A percentile compares a stretch with the other conserved stretches of the same genome.
Evolutionary conservation across 2,797 vertebrate species (phyloP).

Genomic region (Zalophus californianus): DNA sequence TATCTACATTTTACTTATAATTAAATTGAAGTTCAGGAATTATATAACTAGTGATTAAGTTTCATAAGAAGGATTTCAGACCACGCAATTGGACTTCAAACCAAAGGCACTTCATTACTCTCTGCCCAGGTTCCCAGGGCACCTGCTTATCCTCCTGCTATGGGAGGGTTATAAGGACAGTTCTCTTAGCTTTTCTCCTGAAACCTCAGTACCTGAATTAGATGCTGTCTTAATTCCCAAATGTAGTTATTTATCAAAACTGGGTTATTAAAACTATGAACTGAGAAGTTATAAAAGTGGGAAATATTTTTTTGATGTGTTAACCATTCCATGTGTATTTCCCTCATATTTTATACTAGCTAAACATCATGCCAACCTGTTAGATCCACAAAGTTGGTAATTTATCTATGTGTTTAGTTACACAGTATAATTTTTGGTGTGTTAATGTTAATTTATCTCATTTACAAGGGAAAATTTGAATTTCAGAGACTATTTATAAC

Average conservation of each 20-base stretch:
- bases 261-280: background rate
- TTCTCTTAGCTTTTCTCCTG: background rate
- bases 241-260: background rate
- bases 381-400: background rate
- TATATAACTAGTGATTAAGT: background rate
- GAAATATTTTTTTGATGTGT: background rate
- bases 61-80: background rate
- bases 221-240: background rate
- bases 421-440: background rate
- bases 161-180: background rate
- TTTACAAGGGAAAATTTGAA: conserved; percentile 30
- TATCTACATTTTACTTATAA: background rate
- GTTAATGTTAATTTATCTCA: conserved; percentile 24
- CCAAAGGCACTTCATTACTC: accelerated
- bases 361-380: background rate
- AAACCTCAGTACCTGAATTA: background rate
- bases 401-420: conserved; percentile 16
- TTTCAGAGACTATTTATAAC: background rate
- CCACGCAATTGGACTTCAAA: background rate
- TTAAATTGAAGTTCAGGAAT: background rate
- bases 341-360: background rate
- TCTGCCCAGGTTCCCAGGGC: accelerated
- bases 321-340: background rate
- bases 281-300: conserved; percentile 30
- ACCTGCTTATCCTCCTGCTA: background rate